Conservation (phyloP, 2,113 vertebrate genomes). For the Nothocercus julius region DNA sequence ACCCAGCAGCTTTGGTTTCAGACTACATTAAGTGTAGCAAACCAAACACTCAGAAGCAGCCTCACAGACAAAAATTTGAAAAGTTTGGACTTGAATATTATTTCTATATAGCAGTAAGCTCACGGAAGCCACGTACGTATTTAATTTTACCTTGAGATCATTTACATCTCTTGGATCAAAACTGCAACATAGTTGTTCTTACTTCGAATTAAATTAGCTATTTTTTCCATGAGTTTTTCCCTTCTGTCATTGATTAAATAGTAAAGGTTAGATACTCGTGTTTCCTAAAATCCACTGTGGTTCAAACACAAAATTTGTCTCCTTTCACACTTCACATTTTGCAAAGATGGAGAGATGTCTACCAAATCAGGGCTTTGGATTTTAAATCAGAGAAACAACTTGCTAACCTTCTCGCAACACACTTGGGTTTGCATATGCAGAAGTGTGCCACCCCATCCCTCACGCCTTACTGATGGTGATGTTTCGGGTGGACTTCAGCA, state of each 20-base stretch:
- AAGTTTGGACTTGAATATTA: background rate
- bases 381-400: background rate
- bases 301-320: background rate
- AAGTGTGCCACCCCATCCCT: background rate
- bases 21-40: background rate
- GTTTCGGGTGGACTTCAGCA: background rate
- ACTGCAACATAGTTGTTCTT: background rate
- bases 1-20: background rate
- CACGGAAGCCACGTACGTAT: background rate
- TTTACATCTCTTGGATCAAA: background rate
- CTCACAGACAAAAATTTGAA: background rate
- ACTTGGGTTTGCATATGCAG: accelerated
- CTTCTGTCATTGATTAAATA: background rate
- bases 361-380: background rate
- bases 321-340: background rate
- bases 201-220: background rate
- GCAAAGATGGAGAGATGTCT: background rate
- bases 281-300: background rate
- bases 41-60: background rate
- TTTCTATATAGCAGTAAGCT: background rate
- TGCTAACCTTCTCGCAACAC: background rate
- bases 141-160: background rate
- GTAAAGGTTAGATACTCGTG: background rate
- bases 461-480: background rate
- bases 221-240: background rate